Conservation (phyloP, 37 sponge, comb jelly and placozoan genomes). For the Mnemiopsis leidyi region DNA sequence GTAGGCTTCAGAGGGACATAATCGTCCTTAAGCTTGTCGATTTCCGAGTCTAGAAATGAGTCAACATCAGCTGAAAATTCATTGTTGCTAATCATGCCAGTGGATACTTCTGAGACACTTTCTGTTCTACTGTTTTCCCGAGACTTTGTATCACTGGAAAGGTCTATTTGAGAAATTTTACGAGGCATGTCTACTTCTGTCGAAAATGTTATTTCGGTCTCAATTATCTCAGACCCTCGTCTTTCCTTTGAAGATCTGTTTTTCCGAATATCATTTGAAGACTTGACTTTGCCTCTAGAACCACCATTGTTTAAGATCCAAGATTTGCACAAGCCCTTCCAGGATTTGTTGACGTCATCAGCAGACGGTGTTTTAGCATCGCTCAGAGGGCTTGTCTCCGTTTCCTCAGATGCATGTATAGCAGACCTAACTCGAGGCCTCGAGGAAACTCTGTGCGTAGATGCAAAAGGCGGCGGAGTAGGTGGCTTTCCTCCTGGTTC, state of each 20-base stretch:
- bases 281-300: neutral
- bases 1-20: neutral
- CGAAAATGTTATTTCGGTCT: neutral
- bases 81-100: neutral
- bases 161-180: neutral
- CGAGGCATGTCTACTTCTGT: neutral
- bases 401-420: neutral
- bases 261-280: neutral
- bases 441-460: neutral
- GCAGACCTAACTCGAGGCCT: slow-evolving; percentile 31
- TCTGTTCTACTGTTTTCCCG: slow-evolving; percentile 14
- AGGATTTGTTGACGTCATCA: slow-evolving; percentile 19
- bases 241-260: neutral
- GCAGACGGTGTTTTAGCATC: slow-evolving; percentile 42
- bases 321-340: neutral
- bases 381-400: neutral
- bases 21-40: neutral
- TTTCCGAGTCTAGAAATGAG: neutral
- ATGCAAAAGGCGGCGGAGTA: neutral
- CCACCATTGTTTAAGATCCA: neutral
- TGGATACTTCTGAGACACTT: neutral
- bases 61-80: neutral
- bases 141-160: slow-evolving; percentile 13
- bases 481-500: neutral
- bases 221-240: neutral